Evolutionary conservation across 2,113 vertebrate genomes (phyloP).

Genomic region (Eolophus roseicapilla): DNA sequence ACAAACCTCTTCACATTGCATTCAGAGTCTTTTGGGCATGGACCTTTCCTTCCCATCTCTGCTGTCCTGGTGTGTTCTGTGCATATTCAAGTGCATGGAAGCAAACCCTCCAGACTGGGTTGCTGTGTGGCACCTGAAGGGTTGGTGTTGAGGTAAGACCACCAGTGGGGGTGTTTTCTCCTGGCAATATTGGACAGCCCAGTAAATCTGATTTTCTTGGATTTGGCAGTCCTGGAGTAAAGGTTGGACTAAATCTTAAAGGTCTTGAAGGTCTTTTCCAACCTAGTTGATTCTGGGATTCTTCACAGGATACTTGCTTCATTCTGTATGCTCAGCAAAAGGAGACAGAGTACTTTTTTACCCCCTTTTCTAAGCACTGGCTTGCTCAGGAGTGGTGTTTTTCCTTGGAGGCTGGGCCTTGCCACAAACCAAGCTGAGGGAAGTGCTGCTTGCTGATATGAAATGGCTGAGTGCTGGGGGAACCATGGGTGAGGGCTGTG

Average conservation of each 20-base stretch:
- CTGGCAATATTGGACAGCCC: not conserved
- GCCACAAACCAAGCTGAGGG: not conserved
- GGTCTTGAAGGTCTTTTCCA: not conserved
- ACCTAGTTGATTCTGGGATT: not conserved
- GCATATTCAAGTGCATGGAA: not conserved
- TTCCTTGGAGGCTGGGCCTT: not conserved
- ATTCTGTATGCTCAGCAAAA: not conserved
- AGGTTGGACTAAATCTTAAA: not conserved
- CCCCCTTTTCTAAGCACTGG: not conserved
- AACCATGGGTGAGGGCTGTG: fast-evolving
- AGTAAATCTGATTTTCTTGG: not conserved
- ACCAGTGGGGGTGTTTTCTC: not conserved
- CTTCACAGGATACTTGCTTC: not conserved
- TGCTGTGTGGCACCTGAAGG: not conserved
- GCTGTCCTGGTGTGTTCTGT: not conserved
- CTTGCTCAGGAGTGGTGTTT: not conserved
- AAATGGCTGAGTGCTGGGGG: not conserved
- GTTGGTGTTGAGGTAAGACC: not conserved
- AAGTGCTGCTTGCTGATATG: not conserved
- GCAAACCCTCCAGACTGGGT: too few species aligned
- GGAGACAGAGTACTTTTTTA: not conserved
- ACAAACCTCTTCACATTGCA: not conserved
- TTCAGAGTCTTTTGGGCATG: not conserved
- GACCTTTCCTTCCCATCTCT: not conserved
- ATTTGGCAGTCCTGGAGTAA: not conserved